These are phyloP conservation scores for Rhegmatorhina hoffmannsi DNA, from an alignment of 2,113 vertebrate genomes.

Conservation along the genomic window DNA sequence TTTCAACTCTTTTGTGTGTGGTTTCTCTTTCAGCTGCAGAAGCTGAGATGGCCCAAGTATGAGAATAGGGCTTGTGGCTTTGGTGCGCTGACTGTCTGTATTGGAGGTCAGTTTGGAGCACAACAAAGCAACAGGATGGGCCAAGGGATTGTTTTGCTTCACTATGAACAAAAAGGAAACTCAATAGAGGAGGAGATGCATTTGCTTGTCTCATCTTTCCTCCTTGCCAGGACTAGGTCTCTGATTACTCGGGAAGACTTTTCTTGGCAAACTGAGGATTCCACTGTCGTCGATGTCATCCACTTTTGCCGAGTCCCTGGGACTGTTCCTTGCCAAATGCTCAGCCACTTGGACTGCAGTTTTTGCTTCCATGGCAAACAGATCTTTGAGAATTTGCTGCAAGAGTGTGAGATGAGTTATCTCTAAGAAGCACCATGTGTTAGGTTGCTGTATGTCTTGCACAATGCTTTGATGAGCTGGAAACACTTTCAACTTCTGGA, in stretches of 20 bases:
- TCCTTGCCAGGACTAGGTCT: background rate
- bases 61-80: background rate
- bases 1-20: background rate
- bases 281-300: background rate
- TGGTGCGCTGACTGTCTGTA: background rate
- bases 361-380: background rate
- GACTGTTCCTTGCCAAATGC: background rate
- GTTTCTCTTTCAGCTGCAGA: slow-evolving; percentile 13
- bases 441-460: background rate
- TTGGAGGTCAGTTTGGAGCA: background rate
- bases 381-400: background rate
- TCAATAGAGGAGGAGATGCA: background rate
- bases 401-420: background rate
- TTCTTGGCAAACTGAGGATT: background rate
- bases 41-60: background rate
- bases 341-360: background rate
- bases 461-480: background rate
- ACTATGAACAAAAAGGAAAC: background rate
- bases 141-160: background rate
- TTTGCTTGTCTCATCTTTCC: background rate
- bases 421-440: background rate
- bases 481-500: background rate
- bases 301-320: background rate
- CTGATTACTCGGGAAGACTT: background rate
- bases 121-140: background rate